Base-by-base conservation (phyloP, 1,140 invertebrate genomes). In the Cyrtorhinus lividipennis region DNA sequence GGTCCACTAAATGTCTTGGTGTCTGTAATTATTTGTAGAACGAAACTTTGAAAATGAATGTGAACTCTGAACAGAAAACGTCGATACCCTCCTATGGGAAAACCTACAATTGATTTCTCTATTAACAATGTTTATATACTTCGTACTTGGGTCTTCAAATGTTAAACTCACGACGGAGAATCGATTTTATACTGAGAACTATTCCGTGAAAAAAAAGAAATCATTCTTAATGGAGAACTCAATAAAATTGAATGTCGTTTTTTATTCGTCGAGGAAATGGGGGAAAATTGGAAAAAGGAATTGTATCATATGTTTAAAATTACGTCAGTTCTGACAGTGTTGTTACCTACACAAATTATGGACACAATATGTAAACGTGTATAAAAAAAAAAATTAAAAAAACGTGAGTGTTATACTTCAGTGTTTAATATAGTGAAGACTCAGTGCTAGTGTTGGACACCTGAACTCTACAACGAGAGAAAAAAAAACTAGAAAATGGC, bases 401-500 rank as follows among this genome's bases (percentile, higher is more conserved):
- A 22, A 15, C 48, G 48, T 53, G 48, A 53, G 48, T 53, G 48
- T 53, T 53, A 53, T 53, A 53, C 48, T 53, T 53, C 48, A 53
- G 48, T 53, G 48, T 53, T 53, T 13, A 53, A 10, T 53, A 53
- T 53, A 53, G 48, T 53, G 48, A 53, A 53, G 48, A 53, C 48
- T 5, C 48, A 53, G 48, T 53, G 48, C 48, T 53, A 53, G 48
- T 53, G 48, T 53, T 12, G 20, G 20, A 22, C 10, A 12, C 5
- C 48, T 53, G 48, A 53, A 53, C 48, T 53, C 48, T 53, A 53
- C 48, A 53, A 53, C 48, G 48, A 53, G 48, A 53, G 48, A 53
- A 8, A 38, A 38, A n/a, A 53, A 53, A 53, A 53, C 48, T 53
- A 53, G 48, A 53, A 53, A 53, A 53, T 15, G 48, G 12, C 20